These are phyloP conservation scores for Cryptotermes secundus DNA, from an alignment of 1,140 invertebrate species.

Conservation along the genomic window DNA sequence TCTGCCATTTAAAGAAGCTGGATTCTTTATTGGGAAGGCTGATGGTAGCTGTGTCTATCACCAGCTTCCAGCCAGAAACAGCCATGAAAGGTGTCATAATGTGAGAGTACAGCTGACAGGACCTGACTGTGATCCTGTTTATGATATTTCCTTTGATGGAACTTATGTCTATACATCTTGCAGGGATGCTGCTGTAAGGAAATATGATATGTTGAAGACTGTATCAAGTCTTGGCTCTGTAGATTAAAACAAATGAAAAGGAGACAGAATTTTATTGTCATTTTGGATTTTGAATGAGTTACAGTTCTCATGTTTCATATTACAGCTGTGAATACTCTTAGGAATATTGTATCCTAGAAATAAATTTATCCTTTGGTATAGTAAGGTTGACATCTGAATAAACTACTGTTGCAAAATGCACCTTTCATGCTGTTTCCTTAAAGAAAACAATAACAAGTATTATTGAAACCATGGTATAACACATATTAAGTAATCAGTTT, in stretches of 20 bases:
- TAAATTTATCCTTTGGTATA: no score
- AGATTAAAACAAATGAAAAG: background rate
- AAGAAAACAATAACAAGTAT: no score
- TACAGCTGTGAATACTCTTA: no score
- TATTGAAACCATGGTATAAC: no score
- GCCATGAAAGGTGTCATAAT: conserved; percentile 42
- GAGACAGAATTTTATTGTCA: no score
- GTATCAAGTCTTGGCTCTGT: background rate
- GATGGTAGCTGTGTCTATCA: conserved; percentile 61
- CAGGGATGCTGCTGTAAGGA: conserved; percentile 57
- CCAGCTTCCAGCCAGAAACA: conserved; percentile 45
- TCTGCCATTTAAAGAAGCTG: conserved; percentile 44
- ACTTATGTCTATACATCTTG: conserved; percentile 56
- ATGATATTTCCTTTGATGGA: conserved; percentile 56
- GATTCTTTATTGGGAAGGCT: conserved; percentile 53
- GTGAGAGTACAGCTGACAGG: conserved; percentile 61
- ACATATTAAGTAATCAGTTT: no score
- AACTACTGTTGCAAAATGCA: no score
- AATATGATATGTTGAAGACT: conserved; percentile 51
- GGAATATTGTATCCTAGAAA: no score
- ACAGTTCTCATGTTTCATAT: no score
- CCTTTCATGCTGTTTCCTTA: no score
- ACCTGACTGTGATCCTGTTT: conserved; percentile 66
- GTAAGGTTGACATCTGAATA: no score
- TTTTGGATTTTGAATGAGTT: no score